phyloP scores from a whole-genome alignment of 2,797 vertebrate genomes.

The Acropternis orthonyx region DNA sequence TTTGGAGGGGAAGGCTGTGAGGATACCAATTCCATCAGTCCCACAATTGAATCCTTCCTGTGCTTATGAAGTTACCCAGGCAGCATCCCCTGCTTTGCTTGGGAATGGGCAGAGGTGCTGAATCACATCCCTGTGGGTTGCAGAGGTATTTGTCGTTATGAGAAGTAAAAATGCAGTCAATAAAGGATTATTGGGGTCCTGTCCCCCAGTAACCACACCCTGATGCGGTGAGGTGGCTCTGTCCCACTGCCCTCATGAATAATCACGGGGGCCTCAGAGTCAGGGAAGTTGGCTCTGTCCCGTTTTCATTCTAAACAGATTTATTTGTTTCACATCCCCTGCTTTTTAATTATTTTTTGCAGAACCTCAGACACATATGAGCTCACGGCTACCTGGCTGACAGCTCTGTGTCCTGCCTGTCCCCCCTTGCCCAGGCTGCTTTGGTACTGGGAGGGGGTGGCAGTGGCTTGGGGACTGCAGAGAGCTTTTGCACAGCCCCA shows the following conservation, averaged over 20 bases:
- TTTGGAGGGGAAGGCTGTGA: neutral
- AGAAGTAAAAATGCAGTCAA: neutral
- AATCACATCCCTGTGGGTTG: accelerated
- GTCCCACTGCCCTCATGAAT: too few species aligned
- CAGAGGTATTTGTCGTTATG: neutral
- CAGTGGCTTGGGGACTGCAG: neutral
- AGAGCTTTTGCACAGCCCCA: neutral
- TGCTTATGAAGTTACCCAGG: neutral
- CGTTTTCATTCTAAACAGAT: neutral
- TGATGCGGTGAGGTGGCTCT: too few species aligned
- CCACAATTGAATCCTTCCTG: neutral
- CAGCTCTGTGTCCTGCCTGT: neutral
- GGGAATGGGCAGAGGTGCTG: neutral
- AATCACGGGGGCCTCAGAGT: neutral
- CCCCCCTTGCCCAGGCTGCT: neutral
- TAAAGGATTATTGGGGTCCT: neutral
- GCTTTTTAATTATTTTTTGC: neutral
- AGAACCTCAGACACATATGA: accelerated
- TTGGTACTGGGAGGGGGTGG: accelerated
- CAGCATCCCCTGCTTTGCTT: neutral
- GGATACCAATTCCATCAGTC: neutral
- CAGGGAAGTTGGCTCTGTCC: neutral
- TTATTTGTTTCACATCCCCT: neutral
- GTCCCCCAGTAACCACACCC: too few species aligned
- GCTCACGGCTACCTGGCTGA: accelerated